These are phyloP conservation scores for Phalera bucephala DNA, from an alignment of 2,888 invertebrate genomes.

Conservation along the genomic window DNA sequence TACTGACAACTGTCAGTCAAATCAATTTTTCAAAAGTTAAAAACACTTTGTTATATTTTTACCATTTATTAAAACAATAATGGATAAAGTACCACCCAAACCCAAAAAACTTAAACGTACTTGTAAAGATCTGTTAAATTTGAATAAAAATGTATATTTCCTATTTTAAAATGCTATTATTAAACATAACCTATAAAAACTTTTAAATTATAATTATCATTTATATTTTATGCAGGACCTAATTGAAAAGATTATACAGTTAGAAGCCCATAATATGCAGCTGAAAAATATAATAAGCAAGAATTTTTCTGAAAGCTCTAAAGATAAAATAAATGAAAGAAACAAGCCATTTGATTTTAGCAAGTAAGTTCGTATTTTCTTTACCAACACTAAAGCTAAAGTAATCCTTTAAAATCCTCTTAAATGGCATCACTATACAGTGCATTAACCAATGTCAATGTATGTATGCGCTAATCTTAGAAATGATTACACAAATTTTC, in stretches of 20 bases:
- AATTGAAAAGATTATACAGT: slow-evolving; percentile 86
- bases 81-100: slow-evolving; percentile 50
- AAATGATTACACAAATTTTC: no score
- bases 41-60: not conserved
- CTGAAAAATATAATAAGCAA: slow-evolving; percentile 87
- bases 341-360: slow-evolving; percentile 85
- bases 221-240: slow-evolving; percentile 82
- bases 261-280: slow-evolving; percentile 91
- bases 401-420: no score
- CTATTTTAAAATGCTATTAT: not conserved
- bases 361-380: slow-evolving; percentile 79
- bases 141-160: slow-evolving; percentile 59
- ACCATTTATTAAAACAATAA: slow-evolving; percentile 4
- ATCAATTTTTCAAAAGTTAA: no score
- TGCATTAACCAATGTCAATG: no score
- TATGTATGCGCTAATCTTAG: no score
- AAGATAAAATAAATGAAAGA: slow-evolving; percentile 22
- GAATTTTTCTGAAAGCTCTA: slow-evolving; percentile 48
- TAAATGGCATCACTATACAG: no score
- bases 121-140: slow-evolving; percentile 47
- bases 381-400: no score
- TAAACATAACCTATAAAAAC: slow-evolving; percentile 28
- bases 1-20: no score
- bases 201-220: not conserved
- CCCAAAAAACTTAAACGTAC: slow-evolving; percentile 40